A percentile compares a stretch with the other conserved stretches of the same genome.
Evolutionary conservation across 2,888 invertebrate species (phyloP).

Genomic region (Pristionchus mayeri): DNA sequence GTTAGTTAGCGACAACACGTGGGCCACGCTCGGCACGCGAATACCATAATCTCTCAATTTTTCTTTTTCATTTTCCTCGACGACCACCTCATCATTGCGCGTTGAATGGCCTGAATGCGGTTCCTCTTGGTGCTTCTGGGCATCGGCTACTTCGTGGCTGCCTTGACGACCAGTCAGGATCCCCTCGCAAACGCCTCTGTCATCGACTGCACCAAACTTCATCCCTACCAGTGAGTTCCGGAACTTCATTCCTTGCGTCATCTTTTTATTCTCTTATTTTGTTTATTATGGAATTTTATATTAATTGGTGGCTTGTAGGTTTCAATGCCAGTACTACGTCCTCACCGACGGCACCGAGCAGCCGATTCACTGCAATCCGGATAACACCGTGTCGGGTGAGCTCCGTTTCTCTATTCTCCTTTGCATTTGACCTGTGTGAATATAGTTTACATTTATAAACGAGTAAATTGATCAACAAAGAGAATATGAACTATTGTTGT

Average conservation of each 20-base stretch:
- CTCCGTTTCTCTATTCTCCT: too few species aligned
- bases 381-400: slow-evolving; percentile 65
- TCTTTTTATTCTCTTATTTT: neutral
- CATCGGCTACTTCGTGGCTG: neutral
- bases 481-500: too few species aligned
- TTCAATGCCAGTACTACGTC: slow-evolving; percentile 54
- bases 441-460: too few species aligned
- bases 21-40: neutral
- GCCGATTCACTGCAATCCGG: slow-evolving; percentile 61
- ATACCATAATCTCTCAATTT: slow-evolving; percentile 3
- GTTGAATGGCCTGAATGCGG: slow-evolving; percentile 28
- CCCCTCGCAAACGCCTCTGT: neutral
- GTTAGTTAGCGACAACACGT: neutral
- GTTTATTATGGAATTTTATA: neutral
- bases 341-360: slow-evolving; percentile 62
- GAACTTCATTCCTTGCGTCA: neutral
- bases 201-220: slow-evolving; percentile 31
- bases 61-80: neutral
- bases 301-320: slow-evolving; percentile 55
- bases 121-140: neutral
- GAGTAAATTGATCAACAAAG: too few species aligned
- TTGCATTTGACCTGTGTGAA: too few species aligned
- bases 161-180: neutral
- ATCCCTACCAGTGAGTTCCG: slow-evolving; percentile 16
- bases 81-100: neutral